Conservation (phyloP, 2,888 invertebrate species). For the Drosophila hamatofila region DNA sequence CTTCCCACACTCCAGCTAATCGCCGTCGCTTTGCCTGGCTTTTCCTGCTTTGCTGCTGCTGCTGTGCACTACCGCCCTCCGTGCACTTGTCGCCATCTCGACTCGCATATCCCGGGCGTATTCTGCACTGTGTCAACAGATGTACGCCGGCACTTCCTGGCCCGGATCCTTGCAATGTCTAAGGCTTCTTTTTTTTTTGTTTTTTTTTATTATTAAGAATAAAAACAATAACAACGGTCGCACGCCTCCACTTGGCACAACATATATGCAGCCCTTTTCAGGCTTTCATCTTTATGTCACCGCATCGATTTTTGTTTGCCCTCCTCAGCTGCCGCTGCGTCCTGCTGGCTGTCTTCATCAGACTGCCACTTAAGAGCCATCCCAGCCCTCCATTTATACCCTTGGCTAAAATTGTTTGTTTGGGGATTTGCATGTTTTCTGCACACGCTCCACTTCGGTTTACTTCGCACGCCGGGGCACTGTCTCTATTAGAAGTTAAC, state of each 20-base stretch:
- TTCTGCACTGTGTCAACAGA: slow-evolving; percentile 44
- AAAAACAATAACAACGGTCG: slow-evolving; percentile 64
- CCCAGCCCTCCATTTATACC: slow-evolving; percentile 49
- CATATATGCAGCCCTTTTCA: slow-evolving; percentile 48
- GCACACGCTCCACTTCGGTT: slow-evolving; percentile 48
- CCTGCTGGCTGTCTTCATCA: slow-evolving; percentile 60
- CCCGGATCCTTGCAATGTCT: slow-evolving; percentile 15
- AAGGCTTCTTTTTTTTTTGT: slow-evolving; percentile 5
- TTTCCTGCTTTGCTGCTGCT: slow-evolving; percentile 8
- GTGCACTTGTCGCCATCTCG: slow-evolving; percentile 16
- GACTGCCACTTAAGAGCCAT: slow-evolving; percentile 58
- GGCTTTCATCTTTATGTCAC: slow-evolving; percentile 75
- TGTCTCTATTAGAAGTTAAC: slow-evolving; percentile 76
- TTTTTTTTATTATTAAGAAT: slow-evolving; percentile 57
- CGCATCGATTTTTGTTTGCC: slow-evolving; percentile 69
- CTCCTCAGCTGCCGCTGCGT: slow-evolving; percentile 22
- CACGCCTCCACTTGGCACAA: slow-evolving; percentile 31
- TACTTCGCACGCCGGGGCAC: slow-evolving; percentile 13
- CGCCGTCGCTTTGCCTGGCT: slow-evolving; percentile 19
- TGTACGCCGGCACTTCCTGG: slow-evolving; percentile 26
- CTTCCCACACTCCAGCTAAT: slow-evolving; percentile 33
- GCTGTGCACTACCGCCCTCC: slow-evolving; percentile 1
- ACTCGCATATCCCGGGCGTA: slow-evolving; percentile 15
- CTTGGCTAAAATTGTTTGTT: slow-evolving; percentile 78
- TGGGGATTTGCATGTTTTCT: slow-evolving; percentile 79